Conservation (phyloP, 2,113 vertebrate genomes). For the Leptobrachium leishanense region DNA sequence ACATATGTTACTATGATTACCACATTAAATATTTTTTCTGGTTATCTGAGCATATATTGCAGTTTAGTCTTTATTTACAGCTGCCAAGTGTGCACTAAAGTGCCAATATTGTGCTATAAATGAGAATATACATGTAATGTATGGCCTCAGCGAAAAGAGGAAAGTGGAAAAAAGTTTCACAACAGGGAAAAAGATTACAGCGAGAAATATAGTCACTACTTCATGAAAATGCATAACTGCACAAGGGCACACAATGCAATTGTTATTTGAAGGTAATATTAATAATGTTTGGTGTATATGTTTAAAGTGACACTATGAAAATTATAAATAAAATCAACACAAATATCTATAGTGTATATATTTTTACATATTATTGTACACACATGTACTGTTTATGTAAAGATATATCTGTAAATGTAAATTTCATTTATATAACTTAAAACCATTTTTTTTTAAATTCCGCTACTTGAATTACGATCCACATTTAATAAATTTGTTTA, state of each 20-base stretch:
- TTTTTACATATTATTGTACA: no score
- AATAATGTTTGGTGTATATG: no score
- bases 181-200: constrained; percentile 2
- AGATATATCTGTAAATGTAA: no score
- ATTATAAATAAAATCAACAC: no score
- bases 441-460: no score
- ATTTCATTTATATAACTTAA: no score
- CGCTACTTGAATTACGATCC: no score
- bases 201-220: not conserved
- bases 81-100: constrained; percentile 40
- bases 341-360: no score
- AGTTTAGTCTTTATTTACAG: constrained; percentile 42
- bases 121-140: constrained; percentile 39
- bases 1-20: constrained; percentile 36
- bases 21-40: constrained; percentile 35
- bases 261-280: not conserved
- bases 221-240: not conserved
- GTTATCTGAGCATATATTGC: constrained; percentile 35
- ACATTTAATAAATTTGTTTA: no score
- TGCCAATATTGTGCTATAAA: constrained; percentile 39
- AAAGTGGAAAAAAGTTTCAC: not conserved
- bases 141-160: constrained; percentile 26
- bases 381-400: no score
- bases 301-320: no score
- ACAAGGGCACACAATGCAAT: not conserved